Base-by-base conservation (phyloP, 2,113 vertebrate genomes). In the Polypterus senegalus region DNA sequence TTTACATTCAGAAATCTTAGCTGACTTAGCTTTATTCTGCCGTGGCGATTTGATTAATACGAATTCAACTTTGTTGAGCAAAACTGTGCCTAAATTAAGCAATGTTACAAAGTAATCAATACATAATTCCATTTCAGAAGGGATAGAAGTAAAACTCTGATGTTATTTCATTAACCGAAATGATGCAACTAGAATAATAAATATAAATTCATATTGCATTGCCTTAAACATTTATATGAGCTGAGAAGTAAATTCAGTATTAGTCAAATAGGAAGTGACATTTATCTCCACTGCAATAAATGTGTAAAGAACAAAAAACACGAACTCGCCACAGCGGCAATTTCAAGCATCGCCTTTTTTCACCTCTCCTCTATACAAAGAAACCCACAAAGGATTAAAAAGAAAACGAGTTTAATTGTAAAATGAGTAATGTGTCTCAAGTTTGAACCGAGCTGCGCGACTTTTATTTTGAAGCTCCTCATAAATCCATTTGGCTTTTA, bases 101-200 rank as follows among this genome's bases (percentile, higher is more conserved):
- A 72, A 70, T 10, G 70, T 52, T 49, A 62, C 58, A 44, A 49
- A 71, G 60, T 69, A 75, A 77, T 81, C 73, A 70, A 79, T 78
- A 78, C 62, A 75, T 73, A 74, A 79, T 77, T 75, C 73, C 68
- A 78, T 70, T 70, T 58, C 1, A 3, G 68, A 77, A 68, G 69
- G 66, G 48, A 61, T 64, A 66, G 65, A 64, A 62, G 6, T 71
- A 73, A 70, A 71, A 27, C 54, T 52, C 70, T 67, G 66, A 65
- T 60, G 43, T 58, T 56, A 66, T 71, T 58, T 65, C 71, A 70
- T 68, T 76, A 76, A 69, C 70, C 66, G 65, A 45, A 69, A 69
- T 67, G 60, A 65, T 58, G 56, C 56, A 1, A 49, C 43, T 48
- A 51, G 46, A 61, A 59, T 52, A 10, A 53, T 57, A 45, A 27